Conservation (phyloP, 1,140 invertebrate species). For the Thaumatotibia leucotreta region DNA sequence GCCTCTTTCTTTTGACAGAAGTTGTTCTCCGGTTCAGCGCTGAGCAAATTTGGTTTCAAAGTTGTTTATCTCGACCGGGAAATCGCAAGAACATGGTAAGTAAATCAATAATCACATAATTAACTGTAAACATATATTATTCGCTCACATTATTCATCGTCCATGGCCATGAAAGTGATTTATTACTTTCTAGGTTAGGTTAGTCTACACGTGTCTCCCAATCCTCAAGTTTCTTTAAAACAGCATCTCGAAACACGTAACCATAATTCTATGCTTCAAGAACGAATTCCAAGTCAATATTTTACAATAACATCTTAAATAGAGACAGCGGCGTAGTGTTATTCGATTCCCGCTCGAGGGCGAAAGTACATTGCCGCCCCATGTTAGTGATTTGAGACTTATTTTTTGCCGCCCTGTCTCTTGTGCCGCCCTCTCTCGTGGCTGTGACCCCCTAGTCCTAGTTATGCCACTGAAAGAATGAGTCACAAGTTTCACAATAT, state of each 20-base stretch:
- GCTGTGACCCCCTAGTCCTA: too few relatives aligned
- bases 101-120: neutral
- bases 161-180: neutral
- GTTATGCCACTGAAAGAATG: too few relatives aligned
- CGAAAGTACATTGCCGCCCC: too few relatives aligned
- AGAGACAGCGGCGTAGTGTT: too few relatives aligned
- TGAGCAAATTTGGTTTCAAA: conserved; percentile 68
- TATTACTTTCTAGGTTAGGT: conserved; percentile 47
- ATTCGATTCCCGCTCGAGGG: too few relatives aligned
- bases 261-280: neutral
- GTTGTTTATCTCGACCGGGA: conserved; percentile 73
- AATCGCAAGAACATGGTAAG: conserved; percentile 65
- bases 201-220: conserved; percentile 36
- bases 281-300: neutral
- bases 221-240: neutral
- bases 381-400: too few relatives aligned
- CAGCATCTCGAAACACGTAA: neutral
- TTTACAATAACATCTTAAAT: neutral
- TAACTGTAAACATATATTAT: neutral
- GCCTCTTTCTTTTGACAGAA: conserved; percentile 30
- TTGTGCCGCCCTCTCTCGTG: too few relatives aligned
- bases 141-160: too few relatives aligned
- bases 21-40: conserved; percentile 72
- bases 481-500: neutral
- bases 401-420: too few relatives aligned